A percentile compares a stretch with the other conserved stretches of the same genome.
Evolutionary conservation across 2,797 vertebrate genomes (phyloP).

Genomic region (Notoglanidium macrostoma): DNA sequence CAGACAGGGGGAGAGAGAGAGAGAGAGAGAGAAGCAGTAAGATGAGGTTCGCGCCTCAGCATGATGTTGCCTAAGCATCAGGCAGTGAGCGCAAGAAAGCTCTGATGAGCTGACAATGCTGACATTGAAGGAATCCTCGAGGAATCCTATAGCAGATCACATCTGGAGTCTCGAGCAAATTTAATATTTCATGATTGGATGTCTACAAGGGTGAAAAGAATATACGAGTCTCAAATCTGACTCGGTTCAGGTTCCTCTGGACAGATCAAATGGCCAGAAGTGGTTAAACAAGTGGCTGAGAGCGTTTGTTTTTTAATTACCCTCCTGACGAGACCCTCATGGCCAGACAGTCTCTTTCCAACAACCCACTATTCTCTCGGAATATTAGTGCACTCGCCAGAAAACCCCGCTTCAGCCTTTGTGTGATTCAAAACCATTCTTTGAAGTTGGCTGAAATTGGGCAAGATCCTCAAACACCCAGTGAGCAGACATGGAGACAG

Average conservation of each 20-base stretch:
- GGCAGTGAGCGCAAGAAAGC: conserved; percentile 30
- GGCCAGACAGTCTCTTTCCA: conserved; percentile 58
- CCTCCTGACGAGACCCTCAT: conserved; percentile 50
- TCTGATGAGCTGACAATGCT: conserved; percentile 44
- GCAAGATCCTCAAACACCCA: background rate
- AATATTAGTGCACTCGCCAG: conserved; percentile 56
- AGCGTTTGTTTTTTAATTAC: conserved; percentile 58
- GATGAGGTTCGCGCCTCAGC: conserved; percentile 24
- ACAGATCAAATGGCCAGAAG: background rate
- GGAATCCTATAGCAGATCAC: conserved; percentile 25
- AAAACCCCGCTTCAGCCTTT: conserved; percentile 54
- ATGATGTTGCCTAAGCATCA: conserved; percentile 37
- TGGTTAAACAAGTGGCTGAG: conserved; percentile 51
- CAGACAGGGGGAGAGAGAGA: conserved; percentile 16
- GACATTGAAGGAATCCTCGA: conserved; percentile 20
- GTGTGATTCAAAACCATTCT: conserved; percentile 72
- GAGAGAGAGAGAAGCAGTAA: conserved; percentile 2
- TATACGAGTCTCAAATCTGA: background rate
- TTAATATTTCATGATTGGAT: conserved; percentile 57
- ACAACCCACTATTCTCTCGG: conserved; percentile 44
- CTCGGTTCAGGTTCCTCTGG: background rate
- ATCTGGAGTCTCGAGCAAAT: conserved; percentile 20
- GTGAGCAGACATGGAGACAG: conserved; percentile 8
- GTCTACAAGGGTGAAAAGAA: background rate
- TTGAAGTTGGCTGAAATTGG: conserved; percentile 18